A percentile compares a stretch with the other conserved stretches of the same genome.
phyloP scores from a whole-genome alignment of 2,113 vertebrate species.

The Motacilla tschutschensis region DNA sequence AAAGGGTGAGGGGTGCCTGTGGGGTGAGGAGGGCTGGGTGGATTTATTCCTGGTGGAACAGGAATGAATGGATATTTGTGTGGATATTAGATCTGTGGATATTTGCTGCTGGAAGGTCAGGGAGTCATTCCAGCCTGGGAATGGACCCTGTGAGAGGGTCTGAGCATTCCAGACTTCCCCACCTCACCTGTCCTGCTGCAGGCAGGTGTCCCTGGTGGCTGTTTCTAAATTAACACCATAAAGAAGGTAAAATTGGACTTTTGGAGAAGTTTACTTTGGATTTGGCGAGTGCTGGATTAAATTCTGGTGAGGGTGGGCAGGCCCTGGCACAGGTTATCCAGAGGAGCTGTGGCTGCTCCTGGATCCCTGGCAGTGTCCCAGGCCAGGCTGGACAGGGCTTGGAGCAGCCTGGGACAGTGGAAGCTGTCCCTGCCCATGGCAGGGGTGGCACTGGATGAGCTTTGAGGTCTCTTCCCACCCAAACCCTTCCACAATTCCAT shows the following conservation, averaged over 20 bases:
- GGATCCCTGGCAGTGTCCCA: not conserved
- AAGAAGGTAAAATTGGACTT: not conserved
- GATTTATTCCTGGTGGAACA: not conserved
- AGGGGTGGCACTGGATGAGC: not conserved
- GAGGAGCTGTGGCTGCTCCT: not conserved
- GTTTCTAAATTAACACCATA: not conserved
- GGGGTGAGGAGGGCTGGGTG: not conserved
- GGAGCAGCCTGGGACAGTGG: not conserved
- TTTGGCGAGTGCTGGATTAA: not conserved
- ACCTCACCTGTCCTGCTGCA: not conserved
- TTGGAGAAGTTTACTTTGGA: not conserved
- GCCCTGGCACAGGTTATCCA: not conserved
- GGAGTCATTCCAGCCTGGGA: not conserved
- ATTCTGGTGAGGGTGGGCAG: not conserved
- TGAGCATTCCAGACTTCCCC: not conserved
- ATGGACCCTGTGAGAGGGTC: not conserved
- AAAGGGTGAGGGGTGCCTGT: not conserved
- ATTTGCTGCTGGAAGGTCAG: not conserved
- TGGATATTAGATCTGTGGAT: no score
- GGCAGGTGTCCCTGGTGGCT: not conserved
- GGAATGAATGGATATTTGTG: no score
- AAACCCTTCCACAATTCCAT: not conserved
- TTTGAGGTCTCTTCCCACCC: not conserved
- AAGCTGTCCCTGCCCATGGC: not conserved
- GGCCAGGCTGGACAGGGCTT: fast-evolving